Percentiles rank a stretch among this genome's conserved stretches.
These are phyloP conservation scores for Neofelis nebulosa DNA, from an alignment of 2,113 vertebrate species.

Conservation along the genomic window DNA sequence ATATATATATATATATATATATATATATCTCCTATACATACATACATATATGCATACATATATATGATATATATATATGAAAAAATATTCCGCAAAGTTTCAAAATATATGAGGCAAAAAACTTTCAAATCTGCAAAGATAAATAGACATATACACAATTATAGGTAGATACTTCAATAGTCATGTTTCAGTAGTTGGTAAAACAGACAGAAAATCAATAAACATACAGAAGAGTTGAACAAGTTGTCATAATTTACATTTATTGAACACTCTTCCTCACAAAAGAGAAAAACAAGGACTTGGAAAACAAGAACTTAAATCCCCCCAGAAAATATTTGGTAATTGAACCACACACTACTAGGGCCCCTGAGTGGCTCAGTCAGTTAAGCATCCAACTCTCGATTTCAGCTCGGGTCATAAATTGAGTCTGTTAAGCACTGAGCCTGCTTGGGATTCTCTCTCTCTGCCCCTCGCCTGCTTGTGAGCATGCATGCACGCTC, in stretches of 20 bases:
- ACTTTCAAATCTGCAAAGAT: neutral
- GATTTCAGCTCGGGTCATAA: too few relatives aligned
- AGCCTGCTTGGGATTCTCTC: too few relatives aligned
- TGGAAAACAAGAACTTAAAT: neutral
- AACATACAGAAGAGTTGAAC: neutral
- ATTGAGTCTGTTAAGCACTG: too few relatives aligned
- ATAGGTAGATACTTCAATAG: neutral
- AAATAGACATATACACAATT: neutral
- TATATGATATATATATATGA: neutral
- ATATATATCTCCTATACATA: neutral
- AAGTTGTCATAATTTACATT: neutral
- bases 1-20: neutral
- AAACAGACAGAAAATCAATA: neutral
- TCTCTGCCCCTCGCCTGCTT: too few relatives aligned
- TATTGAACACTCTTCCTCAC: neutral
- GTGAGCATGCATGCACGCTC: too few relatives aligned
- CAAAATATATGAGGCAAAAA: neutral
- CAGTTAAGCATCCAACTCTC: too few relatives aligned
- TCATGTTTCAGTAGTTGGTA: neutral
- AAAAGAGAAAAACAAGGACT: too few relatives aligned
- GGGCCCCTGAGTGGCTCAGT: too few relatives aligned
- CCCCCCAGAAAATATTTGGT: neutral
- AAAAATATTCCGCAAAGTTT: neutral
- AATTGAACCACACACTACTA: neutral
- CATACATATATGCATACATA: neutral